These are phyloP conservation scores for Acrobeloides nanus DNA, from an alignment of 2,888 invertebrate species.

Conservation along the genomic window DNA sequence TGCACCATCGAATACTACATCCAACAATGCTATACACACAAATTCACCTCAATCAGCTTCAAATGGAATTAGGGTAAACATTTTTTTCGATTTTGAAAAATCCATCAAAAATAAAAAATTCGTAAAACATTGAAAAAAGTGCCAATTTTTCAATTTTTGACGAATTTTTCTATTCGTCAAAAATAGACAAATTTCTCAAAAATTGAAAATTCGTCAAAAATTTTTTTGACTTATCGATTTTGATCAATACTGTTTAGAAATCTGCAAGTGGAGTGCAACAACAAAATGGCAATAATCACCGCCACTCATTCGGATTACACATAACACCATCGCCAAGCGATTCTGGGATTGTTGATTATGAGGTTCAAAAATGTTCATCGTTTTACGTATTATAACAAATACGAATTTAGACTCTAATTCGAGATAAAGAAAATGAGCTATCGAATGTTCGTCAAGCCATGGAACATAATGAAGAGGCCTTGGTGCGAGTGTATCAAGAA, in stretches of 20 bases:
- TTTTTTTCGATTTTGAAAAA: too few relatives aligned
- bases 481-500: slow-evolving; percentile 28
- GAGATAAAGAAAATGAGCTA: slow-evolving; percentile 49
- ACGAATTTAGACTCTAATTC: slow-evolving; percentile 34
- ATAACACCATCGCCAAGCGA: slow-evolving; percentile 50
- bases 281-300: neutral
- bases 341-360: slow-evolving; percentile 50
- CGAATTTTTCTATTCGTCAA: too few relatives aligned
- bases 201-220: too few relatives aligned
- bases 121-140: too few relatives aligned
- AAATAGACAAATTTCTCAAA: too few relatives aligned
- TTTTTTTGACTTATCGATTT: too few relatives aligned
- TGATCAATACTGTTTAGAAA: slow-evolving; percentile 2
- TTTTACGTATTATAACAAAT: neutral
- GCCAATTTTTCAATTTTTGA: too few relatives aligned
- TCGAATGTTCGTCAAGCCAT: slow-evolving; percentile 35
- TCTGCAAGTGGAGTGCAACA: neutral
- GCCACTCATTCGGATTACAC: slow-evolving; percentile 25
- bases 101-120: too few relatives aligned
- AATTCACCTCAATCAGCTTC: too few relatives aligned
- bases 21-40: too few relatives aligned
- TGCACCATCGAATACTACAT: too few relatives aligned
- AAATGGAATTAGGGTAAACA: too few relatives aligned
- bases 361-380: slow-evolving; percentile 19
- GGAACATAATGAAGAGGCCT: slow-evolving; percentile 36